These are phyloP conservation scores for Mus spicilegus DNA, from an alignment of 2,113 vertebrate genomes.

Conservation along the genomic window DNA sequence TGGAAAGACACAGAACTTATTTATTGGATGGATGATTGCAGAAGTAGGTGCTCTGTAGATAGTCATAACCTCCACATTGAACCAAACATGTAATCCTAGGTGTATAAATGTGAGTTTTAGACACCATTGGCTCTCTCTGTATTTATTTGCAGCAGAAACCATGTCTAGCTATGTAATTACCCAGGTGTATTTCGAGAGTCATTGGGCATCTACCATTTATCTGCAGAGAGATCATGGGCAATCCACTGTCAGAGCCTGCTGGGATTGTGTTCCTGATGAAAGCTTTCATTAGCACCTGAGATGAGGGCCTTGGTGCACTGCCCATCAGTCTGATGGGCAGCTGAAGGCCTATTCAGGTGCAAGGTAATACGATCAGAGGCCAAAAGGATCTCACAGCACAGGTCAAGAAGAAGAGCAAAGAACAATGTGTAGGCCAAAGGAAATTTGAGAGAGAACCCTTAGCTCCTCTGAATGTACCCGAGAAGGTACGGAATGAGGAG, in stretches of 20 bases:
- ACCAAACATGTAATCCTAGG: neutral
- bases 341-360: neutral
- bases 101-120: neutral
- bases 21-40: neutral
- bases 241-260: neutral
- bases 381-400: neutral
- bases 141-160: neutral
- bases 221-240: neutral
- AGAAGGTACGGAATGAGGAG: neutral
- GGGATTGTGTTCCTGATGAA: neutral
- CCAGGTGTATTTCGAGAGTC: neutral
- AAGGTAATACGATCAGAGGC: neutral
- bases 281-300: slow-evolving; percentile 5
- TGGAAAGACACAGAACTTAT: neutral
- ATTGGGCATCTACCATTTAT: neutral
- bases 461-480: neutral
- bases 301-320: neutral
- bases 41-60: neutral
- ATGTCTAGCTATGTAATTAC: neutral
- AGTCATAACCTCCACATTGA: neutral
- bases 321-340: neutral
- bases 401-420: neutral
- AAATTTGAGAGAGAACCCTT: neutral
- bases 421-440: neutral
- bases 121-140: neutral